These are phyloP conservation scores for Macroramphosus scolopax DNA, from an alignment of 2,797 vertebrate genomes.

Conservation along the genomic window DNA sequence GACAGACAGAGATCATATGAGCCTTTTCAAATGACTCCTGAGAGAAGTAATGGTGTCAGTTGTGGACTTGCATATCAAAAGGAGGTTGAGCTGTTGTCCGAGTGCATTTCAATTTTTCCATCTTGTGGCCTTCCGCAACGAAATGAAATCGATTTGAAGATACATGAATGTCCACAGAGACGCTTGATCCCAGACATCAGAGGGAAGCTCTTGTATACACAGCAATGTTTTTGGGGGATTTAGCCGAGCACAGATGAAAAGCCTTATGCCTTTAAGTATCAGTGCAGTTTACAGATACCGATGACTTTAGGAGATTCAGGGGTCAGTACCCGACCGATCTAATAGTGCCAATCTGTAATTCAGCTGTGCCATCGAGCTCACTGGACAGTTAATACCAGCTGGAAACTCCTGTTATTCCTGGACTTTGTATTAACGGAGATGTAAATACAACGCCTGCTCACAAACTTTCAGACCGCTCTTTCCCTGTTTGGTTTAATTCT, in stretches of 20 bases:
- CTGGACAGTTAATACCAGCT: too few species aligned
- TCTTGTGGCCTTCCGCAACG: too few species aligned
- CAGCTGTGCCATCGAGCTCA: conserved; percentile 5
- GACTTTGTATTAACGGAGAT: too few species aligned
- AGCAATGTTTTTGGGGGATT: conserved; percentile 26
- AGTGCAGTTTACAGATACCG: conserved; percentile 21
- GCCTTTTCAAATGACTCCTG: too few species aligned
- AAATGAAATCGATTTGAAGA: too few species aligned
- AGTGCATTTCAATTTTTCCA: too few species aligned
- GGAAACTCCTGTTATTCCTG: too few species aligned
- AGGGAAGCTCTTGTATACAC: conserved; percentile 19
- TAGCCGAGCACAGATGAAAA: conserved; percentile 29
- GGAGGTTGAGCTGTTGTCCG: too few species aligned
- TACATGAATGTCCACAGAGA: conserved; percentile 14
- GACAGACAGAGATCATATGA: too few species aligned
- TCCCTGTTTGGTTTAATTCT: conserved; percentile 34
- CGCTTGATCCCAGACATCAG: conserved; percentile 23
- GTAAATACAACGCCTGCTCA: too few species aligned
- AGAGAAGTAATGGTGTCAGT: too few species aligned
- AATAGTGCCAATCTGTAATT: conserved; percentile 18
- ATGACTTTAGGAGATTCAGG: conserved; percentile 16
- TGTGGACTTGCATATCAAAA: too few species aligned
- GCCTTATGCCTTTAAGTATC: conserved; percentile 28
- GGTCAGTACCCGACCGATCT: conserved; percentile 16
- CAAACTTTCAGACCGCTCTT: conserved; percentile 1